Conservation (phyloP, 2,888 invertebrate genomes). For the Sminthurinus aureus region DNA sequence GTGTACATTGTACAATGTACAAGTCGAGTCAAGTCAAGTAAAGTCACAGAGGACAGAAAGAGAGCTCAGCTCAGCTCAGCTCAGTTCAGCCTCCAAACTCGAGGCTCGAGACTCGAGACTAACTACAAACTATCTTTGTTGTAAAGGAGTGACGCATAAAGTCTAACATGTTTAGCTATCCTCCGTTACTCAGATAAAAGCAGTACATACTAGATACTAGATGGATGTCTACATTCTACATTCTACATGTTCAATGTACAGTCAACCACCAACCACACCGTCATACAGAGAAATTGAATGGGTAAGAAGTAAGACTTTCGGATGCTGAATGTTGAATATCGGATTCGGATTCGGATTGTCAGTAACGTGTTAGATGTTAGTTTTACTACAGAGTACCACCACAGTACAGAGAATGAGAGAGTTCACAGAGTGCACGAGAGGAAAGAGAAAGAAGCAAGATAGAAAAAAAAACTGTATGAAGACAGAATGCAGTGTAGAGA, state of each 20-base stretch:
- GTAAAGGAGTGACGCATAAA: slow-evolving; percentile 32
- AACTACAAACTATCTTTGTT: slow-evolving; percentile 1
- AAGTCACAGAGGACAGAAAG: too few species aligned
- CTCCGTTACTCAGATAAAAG: slow-evolving; percentile 14
- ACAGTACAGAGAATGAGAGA: not conserved
- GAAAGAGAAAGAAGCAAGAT: not conserved
- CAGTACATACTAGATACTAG: not conserved
- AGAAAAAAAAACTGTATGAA: not conserved
- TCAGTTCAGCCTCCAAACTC: too few species aligned
- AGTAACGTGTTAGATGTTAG: too few species aligned
- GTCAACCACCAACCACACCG: not conserved
- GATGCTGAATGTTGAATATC: too few species aligned
- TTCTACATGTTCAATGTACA: not conserved
- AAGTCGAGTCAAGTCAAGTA: too few species aligned
- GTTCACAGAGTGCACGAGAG: not conserved
- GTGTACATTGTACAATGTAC: not conserved
- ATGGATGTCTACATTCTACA: not conserved
- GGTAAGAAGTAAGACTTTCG: too few species aligned
- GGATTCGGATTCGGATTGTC: not conserved
- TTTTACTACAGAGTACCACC: too few species aligned
- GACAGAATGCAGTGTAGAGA: not conserved
- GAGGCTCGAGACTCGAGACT: too few species aligned
- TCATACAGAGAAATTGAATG: not conserved
- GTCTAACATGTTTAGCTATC: slow-evolving; percentile 27
- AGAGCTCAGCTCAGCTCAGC: too few species aligned